Percentiles rank a stretch among this genome's conserved stretches.
These are phyloP conservation scores for Amblyornis subalaris DNA, from an alignment of 2,113 vertebrate genomes.

Conservation along the genomic window DNA sequence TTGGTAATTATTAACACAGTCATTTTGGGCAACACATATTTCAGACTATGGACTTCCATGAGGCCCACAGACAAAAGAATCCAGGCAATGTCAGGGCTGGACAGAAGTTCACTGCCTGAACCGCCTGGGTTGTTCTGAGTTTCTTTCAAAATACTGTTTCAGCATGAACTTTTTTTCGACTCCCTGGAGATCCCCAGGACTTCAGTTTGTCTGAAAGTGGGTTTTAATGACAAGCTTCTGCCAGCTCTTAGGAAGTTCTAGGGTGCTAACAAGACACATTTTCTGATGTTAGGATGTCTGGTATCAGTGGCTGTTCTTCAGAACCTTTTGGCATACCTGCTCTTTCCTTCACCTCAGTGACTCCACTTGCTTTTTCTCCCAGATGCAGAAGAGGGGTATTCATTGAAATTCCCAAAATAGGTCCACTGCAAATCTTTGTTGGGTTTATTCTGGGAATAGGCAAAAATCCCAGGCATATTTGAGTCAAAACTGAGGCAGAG, in stretches of 20 bases:
- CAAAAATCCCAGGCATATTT: neutral
- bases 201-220: neutral
- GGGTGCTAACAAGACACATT: neutral
- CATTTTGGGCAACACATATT: neutral
- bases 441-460: neutral
- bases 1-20: neutral
- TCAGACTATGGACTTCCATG: neutral
- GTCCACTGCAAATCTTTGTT: neutral
- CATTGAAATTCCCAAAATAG: neutral
- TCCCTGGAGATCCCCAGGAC: neutral
- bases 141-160: neutral
- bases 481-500: neutral
- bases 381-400: neutral
- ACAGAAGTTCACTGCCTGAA: neutral
- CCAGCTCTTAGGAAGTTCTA: neutral
- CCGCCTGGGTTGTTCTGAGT: rapidly evolving
- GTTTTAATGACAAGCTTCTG: neutral
- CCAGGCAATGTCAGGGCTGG: neutral
- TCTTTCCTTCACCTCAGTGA: neutral
- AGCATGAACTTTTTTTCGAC: neutral
- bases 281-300: neutral
- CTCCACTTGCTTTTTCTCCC: neutral
- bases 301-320: neutral
- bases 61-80: neutral
- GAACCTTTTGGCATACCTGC: neutral